These are phyloP conservation scores for Adelosebastes latens DNA, from an alignment of 2,797 vertebrate genomes.

Conservation along the genomic window DNA sequence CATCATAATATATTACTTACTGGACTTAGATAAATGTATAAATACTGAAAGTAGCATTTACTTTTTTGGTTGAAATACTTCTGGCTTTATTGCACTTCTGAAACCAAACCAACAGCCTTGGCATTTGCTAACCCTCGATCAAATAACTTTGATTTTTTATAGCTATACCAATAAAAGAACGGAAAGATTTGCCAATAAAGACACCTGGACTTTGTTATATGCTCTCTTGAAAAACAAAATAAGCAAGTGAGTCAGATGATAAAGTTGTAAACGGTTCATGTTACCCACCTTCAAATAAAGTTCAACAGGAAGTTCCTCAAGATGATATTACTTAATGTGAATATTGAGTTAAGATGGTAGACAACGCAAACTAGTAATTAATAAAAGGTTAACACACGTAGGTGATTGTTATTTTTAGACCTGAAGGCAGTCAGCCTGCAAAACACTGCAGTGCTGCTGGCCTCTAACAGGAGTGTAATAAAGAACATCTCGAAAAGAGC, in stretches of 20 bases:
- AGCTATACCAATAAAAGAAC: background rate
- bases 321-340: background rate
- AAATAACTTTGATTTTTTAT: background rate
- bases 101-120: background rate
- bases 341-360: background rate
- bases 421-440: slow-evolving; percentile 1
- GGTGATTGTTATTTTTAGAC: slow-evolving; percentile 17
- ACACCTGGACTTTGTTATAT: background rate
- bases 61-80: background rate
- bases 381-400: background rate
- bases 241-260: background rate
- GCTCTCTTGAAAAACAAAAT: background rate
- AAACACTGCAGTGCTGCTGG: slow-evolving; percentile 14
- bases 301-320: background rate
- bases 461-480: background rate
- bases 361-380: background rate
- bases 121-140: background rate
- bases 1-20: background rate
- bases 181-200: background rate
- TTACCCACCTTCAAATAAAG: background rate
- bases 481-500: background rate
- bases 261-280: background rate
- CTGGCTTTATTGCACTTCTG: background rate
- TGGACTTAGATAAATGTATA: background rate
- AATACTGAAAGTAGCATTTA: background rate